Percentiles rank a stretch among this genome's conserved stretches.
phyloP scores from a whole-genome alignment of 92 coral and sea anemone species.

The Metridium senile region DNA sequence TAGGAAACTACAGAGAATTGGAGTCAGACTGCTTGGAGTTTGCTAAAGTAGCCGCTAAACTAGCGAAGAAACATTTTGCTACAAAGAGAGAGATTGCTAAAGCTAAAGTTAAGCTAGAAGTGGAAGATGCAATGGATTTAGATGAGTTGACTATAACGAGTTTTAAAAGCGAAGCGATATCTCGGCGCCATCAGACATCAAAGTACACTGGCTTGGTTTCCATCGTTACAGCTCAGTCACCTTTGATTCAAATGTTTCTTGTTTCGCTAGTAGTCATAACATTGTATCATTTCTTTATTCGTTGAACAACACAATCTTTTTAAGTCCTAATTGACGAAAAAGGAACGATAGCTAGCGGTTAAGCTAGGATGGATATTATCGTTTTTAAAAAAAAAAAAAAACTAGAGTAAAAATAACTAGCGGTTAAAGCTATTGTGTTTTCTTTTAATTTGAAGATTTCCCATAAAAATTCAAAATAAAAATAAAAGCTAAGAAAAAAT shows the following conservation, averaged over 20 bases:
- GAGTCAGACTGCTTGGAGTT: constrained; percentile 40
- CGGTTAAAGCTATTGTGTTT: too few relatives aligned
- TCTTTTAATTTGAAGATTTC: too few relatives aligned
- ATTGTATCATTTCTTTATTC: constrained; percentile 15
- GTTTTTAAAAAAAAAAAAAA: too few relatives aligned
- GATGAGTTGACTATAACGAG: constrained; percentile 30
- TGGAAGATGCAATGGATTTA: constrained; percentile 16
- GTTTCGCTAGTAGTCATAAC: not conserved
- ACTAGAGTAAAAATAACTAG: too few relatives aligned
- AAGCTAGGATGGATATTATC: too few relatives aligned
- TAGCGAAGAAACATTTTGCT: constrained; percentile 28
- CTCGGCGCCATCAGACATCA: constrained; percentile 36
- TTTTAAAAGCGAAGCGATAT: constrained; percentile 39
- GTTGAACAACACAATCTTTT: too few relatives aligned
- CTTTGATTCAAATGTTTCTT: constrained; percentile 26
- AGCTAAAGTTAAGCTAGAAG: constrained; percentile 26
- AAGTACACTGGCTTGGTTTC: constrained; percentile 31
- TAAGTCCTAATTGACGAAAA: too few relatives aligned
- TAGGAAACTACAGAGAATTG: constrained; percentile 36
- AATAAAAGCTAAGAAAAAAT: too few relatives aligned
- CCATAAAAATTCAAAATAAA: too few relatives aligned
- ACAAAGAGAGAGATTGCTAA: constrained; percentile 26
- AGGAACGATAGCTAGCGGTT: too few relatives aligned
- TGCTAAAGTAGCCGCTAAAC: constrained; percentile 31
- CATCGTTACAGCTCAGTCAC: constrained; percentile 16